Base-by-base conservation (phyloP, 1,140 invertebrate species). In the Phortica variegata region DNA sequence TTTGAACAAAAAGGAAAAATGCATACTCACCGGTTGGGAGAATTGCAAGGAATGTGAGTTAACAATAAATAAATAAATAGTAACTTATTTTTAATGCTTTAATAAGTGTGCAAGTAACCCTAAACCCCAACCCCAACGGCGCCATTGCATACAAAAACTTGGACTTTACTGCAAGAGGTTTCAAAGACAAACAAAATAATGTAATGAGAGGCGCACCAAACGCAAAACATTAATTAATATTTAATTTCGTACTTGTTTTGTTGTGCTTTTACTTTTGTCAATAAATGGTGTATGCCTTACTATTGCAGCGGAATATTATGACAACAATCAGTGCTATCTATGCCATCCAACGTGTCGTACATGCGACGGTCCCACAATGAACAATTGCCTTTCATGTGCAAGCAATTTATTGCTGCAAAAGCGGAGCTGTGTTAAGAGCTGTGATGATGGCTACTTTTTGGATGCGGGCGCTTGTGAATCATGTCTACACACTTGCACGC, bases 341-440 rank as follows among this genome's bases (percentile, higher is more conserved):
- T 94, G 91, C 71, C 86, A 92, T 76, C 61, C 81, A 3, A 83
- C 84, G 4, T 95, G 91, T 73, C 87, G 86, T 50, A 90, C 88
- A 1, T 95, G 91, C 72, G 86, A 82, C 51, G 90, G 90, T 13
- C 83, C 85, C 2, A 81, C 83, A 20, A 83, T 86, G 53, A 81
- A 83, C 15, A 86, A 92, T 47, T 95, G 91, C 76, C 84, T 93
- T 31, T 84, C 86, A 16, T 94, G 91, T 73, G 80, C 80, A n/a
- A 65, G 80, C 15, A 84, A 83, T 45, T 78, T 80, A 23, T 87
- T 90, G 15, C 78, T 91, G 0, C 84, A 91, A 62, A 81, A 83
- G 31, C 79, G 80, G 40, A 79, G 76, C 34, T 93, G 90, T 62
- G 84, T 90, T 1, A 79, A 82, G 3, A 81, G 83, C 41, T 92